Base-by-base conservation (phyloP, 1,140 invertebrate genomes). In the Galendromus occidentalis region DNA sequence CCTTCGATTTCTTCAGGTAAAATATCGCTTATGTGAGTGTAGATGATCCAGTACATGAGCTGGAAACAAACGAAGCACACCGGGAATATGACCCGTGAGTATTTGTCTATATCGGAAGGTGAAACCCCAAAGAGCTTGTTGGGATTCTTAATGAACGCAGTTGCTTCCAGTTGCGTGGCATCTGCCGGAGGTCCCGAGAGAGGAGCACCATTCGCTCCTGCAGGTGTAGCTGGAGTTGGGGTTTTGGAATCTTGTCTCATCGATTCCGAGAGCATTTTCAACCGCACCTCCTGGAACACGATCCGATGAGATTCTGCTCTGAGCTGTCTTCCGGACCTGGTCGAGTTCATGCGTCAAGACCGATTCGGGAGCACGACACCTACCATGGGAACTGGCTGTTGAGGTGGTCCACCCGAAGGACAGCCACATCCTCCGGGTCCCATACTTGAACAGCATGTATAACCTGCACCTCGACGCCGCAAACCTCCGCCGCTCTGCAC, bases 41-140 rank as follows among this genome's bases (percentile, higher is more conserved):
- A 94, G 72, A 94, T 93, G 75, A 93, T 91, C 91, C 91, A 95
- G 77, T 95, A 94, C 88, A 92, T 92, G 65, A 94, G 82, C 76
- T 95, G 93, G 82, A 95, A 95, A 78, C 90, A 92, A 68, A 93
- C 87, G 80, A 95, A 95, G 79, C 89, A 92, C 64, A 95, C 89
- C 5, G 91, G 90, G 77, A 94, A 94, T 71, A 93, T 87, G 76
- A 93, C 91, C 72, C 91, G 83, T 39, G 88, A 92, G 75, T 93
- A 93, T 78, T 93, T 94, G 82, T 94, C 91, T 76, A 94, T 93
- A 80, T 92, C 90, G 73, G 87, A 90, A 64, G 91, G 87, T 70
- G 88, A 91, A 65, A 89, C 88, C 71, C 90, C 83, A 73, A 87
- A 85, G 68, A 91, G 79, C 76, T 88, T 90, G 80, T 87, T 88